phyloP scores from a whole-genome alignment of 2,888 invertebrate species.

The Tryphoninae sp. region DNA sequence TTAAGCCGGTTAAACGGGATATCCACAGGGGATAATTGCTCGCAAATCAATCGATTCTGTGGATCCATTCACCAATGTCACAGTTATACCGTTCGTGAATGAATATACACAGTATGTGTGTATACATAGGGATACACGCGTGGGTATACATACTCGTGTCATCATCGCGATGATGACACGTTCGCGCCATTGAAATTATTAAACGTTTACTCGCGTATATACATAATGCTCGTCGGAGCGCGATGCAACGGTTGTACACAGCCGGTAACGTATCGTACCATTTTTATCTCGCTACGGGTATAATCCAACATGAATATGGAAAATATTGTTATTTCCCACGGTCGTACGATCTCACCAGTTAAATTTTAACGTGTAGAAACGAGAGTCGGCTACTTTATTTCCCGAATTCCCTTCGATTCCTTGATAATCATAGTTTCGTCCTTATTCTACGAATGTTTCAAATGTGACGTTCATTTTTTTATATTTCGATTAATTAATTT shows the following conservation, averaged over 20 bases:
- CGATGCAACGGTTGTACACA: background rate
- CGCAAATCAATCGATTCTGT: conserved; percentile 63
- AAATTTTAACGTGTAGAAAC: too few species aligned
- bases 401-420: too few species aligned
- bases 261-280: too few species aligned
- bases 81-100: conserved; percentile 8
- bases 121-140: background rate
- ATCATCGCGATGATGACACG: conserved; percentile 17
- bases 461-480: too few species aligned
- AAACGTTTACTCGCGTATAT: conserved; percentile 18
- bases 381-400: too few species aligned
- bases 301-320: too few species aligned
- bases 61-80: conserved; percentile 44
- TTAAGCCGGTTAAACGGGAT: conserved; percentile 72
- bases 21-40: conserved; percentile 66
- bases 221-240: background rate
- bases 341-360: too few species aligned
- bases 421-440: too few species aligned
- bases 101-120: background rate
- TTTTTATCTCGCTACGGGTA: too few species aligned
- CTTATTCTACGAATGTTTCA: too few species aligned
- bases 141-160: background rate
- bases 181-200: conserved; percentile 51
- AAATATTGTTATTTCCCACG: too few species aligned
- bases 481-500: too few species aligned